Evolutionary conservation across 2,113 vertebrate genomes (phyloP).

Genomic region (Aviceda subcristata): DNA sequence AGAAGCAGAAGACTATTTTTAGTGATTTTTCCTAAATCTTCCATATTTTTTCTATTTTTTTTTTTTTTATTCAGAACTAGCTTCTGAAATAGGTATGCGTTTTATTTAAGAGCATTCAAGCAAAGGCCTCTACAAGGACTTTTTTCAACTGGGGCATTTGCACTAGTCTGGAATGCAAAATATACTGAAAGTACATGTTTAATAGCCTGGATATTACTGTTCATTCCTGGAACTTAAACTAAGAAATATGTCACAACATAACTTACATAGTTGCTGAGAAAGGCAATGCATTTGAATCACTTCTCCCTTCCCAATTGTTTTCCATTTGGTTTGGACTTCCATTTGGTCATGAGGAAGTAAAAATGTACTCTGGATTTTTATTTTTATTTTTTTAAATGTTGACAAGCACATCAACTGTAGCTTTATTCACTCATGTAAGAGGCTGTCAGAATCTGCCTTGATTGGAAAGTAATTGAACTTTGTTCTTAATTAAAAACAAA

Average conservation of each 20-base stretch:
- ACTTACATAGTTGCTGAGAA: not conserved
- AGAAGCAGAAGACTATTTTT: not conserved
- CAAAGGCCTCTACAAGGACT: not conserved
- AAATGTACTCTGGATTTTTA: not conserved
- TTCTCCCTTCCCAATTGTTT: not conserved
- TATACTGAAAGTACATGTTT: not conserved
- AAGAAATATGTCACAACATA: not conserved
- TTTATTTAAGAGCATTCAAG: not conserved
- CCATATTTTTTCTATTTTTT: not conserved
- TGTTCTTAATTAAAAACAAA: slow-evolving; percentile 48
- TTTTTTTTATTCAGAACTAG: not conserved
- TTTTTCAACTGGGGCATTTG: not conserved
- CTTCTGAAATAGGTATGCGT: not conserved
- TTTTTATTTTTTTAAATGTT: not conserved
- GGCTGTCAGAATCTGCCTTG: slow-evolving; percentile 65
- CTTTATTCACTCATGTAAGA: slow-evolving; percentile 67
- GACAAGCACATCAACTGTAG: slow-evolving; percentile 61
- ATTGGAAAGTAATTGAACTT: slow-evolving; percentile 72
- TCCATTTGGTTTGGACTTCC: not conserved
- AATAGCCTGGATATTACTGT: not conserved
- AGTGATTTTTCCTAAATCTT: not conserved
- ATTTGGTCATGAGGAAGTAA: slow-evolving; percentile 15
- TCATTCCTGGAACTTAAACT: not conserved
- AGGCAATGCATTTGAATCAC: not conserved
- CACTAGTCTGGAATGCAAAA: not conserved